Base-by-base conservation (phyloP, 2,888 invertebrate species). In the Odontothrips loti region DNA sequence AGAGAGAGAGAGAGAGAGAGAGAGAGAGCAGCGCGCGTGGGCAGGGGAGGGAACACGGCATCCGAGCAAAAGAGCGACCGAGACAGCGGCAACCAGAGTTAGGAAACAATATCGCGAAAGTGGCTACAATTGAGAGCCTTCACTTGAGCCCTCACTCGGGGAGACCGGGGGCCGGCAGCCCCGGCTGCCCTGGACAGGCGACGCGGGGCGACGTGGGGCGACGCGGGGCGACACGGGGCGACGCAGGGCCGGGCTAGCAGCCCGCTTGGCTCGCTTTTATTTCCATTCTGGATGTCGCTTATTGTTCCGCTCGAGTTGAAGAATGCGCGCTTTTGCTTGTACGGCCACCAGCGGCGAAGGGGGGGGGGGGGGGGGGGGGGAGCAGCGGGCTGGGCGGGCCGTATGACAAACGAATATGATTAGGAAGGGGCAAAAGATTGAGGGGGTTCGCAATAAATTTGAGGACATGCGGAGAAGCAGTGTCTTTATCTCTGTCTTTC, bases 271-370 rank as follows among this genome's bases (percentile, higher is more conserved):
- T 23, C 68, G 58, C 58, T 75, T 75, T 75, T 75, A 75, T 75
- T 75, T 75, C 68, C 68, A 75, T 75, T 23, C 68, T 75, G 27
- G 68, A 75, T 75, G 68, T 75, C 68, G 68, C 68, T 75, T 75
- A 75, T 75, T 75, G 68, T 75, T 75, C 27, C 68, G 68, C 27
- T 27, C 68, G 23, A 51, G 51, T 51, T 58, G 58, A 75, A 75
- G 68, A 75, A 75, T 75, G 68, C 68, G 68, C 27, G 34, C 34
- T 43, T 43, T 43, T 43, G 34, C 34, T 43, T 43, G 34, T 43
- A 43, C 34, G 34, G 34, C 34, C 34, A 43, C 34, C 34, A 43
- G 34, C 6, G 34, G 34, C 3, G 34, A 4, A 43, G 2, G 34
- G 6, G 34, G 6, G 34, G 68, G 11, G 68, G 27, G 23, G 27